These are phyloP conservation scores for Drosophila rellima DNA, from an alignment of 2,888 invertebrate species.

Conservation along the genomic window DNA sequence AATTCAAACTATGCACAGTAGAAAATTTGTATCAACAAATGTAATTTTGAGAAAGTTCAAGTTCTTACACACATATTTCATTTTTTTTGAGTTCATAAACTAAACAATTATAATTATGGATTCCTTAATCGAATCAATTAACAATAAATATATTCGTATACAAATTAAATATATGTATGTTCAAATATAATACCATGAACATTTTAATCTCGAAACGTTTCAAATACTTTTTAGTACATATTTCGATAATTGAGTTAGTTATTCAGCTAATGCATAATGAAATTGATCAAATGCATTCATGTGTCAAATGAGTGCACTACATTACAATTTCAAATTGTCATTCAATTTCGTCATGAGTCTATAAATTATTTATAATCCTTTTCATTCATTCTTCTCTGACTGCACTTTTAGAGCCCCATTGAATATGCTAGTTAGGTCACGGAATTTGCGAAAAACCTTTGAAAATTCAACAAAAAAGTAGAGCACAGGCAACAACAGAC, in stretches of 20 bases:
- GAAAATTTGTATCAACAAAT: no score
- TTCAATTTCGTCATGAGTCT: constrained; percentile 25
- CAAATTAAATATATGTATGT: no score
- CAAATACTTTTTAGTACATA: not conserved
- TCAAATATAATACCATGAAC: no score
- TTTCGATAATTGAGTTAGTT: not conserved
- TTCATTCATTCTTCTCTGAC: constrained; percentile 9
- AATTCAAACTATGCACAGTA: no score
- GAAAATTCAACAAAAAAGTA: constrained; percentile 30
- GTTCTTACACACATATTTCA: no score
- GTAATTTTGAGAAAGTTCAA: no score
- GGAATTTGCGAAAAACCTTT: constrained; percentile 28
- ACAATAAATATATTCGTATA: no score
- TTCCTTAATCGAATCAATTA: no score
- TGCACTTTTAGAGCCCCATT: constrained; percentile 23
- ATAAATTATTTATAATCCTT: constrained; percentile 17
- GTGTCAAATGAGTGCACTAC: not conserved
- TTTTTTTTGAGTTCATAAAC: no score
- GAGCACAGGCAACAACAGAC: constrained; percentile 27
- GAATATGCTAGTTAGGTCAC: constrained; percentile 18
- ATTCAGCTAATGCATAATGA: not conserved
- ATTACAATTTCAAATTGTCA: not conserved
- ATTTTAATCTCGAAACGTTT: not conserved
- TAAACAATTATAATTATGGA: no score
- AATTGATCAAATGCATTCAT: not conserved